Conservation (phyloP, 2,888 invertebrate genomes). For the Dasysyrphus tricinctus region DNA sequence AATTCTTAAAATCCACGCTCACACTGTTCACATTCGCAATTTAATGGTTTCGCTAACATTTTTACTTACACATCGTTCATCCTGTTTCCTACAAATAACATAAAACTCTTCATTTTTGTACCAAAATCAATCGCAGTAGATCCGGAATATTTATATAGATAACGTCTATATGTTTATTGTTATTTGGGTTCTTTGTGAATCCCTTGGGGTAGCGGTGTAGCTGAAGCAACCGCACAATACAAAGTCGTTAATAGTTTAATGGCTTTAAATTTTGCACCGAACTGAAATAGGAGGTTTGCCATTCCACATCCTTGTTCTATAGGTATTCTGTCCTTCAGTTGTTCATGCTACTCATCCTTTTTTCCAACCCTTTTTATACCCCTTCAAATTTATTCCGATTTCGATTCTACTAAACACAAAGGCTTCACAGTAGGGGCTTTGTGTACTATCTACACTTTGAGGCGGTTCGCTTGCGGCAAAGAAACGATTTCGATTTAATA, state of each 20-base stretch:
- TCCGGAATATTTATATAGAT: slow-evolving; percentile 36
- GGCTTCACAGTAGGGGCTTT: slow-evolving; percentile 31
- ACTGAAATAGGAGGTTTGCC: slow-evolving; percentile 3
- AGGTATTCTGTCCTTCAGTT: background rate
- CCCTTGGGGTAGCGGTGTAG: slow-evolving; percentile 22
- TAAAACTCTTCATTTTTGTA: slow-evolving; percentile 56
- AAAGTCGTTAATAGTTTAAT: slow-evolving; percentile 64
- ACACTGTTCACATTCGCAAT: slow-evolving; percentile 53
- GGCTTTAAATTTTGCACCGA: slow-evolving; percentile 45
- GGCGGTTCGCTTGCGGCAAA: slow-evolving; percentile 45
- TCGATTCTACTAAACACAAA: slow-evolving; percentile 35
- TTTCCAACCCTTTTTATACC: slow-evolving; percentile 15
- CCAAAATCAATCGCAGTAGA: slow-evolving; percentile 70
- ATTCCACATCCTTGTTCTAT: background rate
- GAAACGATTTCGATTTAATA: slow-evolving; percentile 55
- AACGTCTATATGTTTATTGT: slow-evolving; percentile 3
- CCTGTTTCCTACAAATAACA: slow-evolving; percentile 67
- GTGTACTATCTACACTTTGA: slow-evolving; percentile 35
- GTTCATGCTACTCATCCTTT: slow-evolving; percentile 5
- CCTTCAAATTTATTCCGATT: slow-evolving; percentile 32
- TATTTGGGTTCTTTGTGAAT: slow-evolving; percentile 38
- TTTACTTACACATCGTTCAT: slow-evolving; percentile 71
- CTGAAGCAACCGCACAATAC: slow-evolving; percentile 20
- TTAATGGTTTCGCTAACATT: slow-evolving; percentile 70
- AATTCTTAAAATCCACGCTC: slow-evolving; percentile 64